These are phyloP conservation scores for Bolborhynchus lineola DNA, from an alignment of 2,113 vertebrate genomes.

Conservation along the genomic window DNA sequence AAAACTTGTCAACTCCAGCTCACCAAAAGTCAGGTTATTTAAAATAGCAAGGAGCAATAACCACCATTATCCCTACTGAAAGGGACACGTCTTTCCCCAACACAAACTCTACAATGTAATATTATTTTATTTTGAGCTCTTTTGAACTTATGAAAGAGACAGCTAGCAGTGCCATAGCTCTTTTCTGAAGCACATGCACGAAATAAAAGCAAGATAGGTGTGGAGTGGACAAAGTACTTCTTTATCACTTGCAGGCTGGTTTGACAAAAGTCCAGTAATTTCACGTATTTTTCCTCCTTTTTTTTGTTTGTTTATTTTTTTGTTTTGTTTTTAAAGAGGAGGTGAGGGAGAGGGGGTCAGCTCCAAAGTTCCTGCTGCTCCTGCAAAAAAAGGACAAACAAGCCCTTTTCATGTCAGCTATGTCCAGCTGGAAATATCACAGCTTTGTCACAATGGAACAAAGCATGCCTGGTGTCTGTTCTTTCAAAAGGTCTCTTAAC, in stretches of 20 bases:
- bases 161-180: not conserved
- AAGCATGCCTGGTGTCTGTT: slow-evolving; percentile 36
- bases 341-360: not conserved
- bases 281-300: not conserved
- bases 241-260: not conserved
- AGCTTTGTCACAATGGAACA: slow-evolving; percentile 29
- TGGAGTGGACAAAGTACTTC: not conserved
- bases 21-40: not conserved
- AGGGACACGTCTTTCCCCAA: not conserved
- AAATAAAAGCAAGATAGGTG: not conserved
- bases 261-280: slow-evolving; percentile 4
- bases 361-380: slow-evolving; percentile 63
- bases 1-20: not conserved
- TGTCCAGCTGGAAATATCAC: slow-evolving; percentile 51
- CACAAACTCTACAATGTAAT: not conserved
- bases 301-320: not conserved
- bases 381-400: slow-evolving; percentile 53
- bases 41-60: not conserved
- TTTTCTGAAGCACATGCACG: not conserved
- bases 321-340: not conserved
- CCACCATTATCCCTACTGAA: not conserved
- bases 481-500: slow-evolving; percentile 49
- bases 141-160: not conserved
- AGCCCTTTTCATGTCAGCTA: slow-evolving; percentile 45
- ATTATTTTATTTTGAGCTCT: not conserved